Conservation (phyloP, 1,140 invertebrate species). For the Potamilus streckersoni region DNA sequence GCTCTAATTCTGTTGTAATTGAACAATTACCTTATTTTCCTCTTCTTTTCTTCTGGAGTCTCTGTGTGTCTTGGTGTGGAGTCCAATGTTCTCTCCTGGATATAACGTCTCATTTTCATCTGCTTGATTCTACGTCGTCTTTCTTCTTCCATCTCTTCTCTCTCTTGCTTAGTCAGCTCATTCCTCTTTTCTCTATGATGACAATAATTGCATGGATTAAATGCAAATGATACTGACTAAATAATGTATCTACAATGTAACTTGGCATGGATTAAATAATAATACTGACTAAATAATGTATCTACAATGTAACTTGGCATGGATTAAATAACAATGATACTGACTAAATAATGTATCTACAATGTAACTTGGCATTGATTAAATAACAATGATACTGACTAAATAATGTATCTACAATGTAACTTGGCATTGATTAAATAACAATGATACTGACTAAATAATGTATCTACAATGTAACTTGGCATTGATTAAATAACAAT, state of each 20-base stretch:
- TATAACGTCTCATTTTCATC: constrained; percentile 24
- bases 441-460: background rate
- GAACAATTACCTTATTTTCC: constrained; percentile 14
- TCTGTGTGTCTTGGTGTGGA: constrained; percentile 6
- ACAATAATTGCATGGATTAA: background rate
- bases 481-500: background rate
- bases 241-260: background rate
- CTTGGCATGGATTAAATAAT: background rate
- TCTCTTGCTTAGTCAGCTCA: constrained; percentile 16
- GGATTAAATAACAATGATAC: background rate
- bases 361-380: background rate
- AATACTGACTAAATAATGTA: background rate
- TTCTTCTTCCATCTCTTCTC: constrained; percentile 26
- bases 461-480: background rate
- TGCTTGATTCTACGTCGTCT: constrained; percentile 21
- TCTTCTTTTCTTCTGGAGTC: constrained; percentile 25
- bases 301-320: background rate
- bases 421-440: background rate
- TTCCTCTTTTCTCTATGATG: constrained; percentile 10
- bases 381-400: background rate
- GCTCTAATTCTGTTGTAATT: background rate
- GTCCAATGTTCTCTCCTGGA: constrained; percentile 15
- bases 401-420: background rate
- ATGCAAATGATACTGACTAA: background rate
- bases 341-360: background rate